A percentile compares a stretch with the other conserved stretches of the same genome.
phyloP scores from a whole-genome alignment of 2,888 invertebrate species.

The Conus canariensis region DNA sequence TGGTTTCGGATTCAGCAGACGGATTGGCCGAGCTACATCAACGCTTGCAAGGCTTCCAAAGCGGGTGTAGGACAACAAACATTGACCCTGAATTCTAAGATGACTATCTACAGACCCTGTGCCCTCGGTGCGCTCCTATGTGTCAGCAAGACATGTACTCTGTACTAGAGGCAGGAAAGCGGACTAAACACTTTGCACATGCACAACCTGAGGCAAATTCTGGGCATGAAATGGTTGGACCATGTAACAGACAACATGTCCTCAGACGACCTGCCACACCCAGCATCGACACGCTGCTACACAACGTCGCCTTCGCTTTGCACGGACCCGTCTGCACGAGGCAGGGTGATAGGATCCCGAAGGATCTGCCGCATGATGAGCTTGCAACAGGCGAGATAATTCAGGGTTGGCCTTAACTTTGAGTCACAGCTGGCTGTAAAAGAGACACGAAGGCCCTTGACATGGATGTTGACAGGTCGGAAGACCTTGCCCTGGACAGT shows the following conservation, averaged over 20 bases:
- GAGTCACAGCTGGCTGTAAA: neutral
- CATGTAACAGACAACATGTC: neutral
- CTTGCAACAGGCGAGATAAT: too few relatives aligned
- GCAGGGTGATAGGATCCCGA: too few relatives aligned
- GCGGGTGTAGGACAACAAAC: neutral
- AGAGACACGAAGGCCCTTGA: too few relatives aligned
- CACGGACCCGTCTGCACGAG: too few relatives aligned
- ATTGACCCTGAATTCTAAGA: neutral
- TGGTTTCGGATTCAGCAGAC: neutral
- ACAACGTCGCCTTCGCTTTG: too few relatives aligned
- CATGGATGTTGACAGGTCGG: neutral
- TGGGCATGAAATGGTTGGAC: neutral
- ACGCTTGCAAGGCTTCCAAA: neutral
- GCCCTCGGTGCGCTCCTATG: neutral
- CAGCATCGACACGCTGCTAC: too few relatives aligned
- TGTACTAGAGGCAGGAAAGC: neutral
- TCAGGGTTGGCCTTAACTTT: too few relatives aligned
- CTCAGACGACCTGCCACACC: neutral
- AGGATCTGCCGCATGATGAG: too few relatives aligned
- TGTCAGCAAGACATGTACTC: neutral
- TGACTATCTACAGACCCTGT: neutral
- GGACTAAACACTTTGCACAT: neutral
- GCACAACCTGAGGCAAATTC: neutral
- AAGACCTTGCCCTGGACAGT: neutral
- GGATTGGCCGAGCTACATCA: constrained; percentile 5